Evolutionary conservation across 2,888 invertebrate species (phyloP), one percentile per base, ranked within the genome.

Genomic region (Drosophila helvetica): DNA sequence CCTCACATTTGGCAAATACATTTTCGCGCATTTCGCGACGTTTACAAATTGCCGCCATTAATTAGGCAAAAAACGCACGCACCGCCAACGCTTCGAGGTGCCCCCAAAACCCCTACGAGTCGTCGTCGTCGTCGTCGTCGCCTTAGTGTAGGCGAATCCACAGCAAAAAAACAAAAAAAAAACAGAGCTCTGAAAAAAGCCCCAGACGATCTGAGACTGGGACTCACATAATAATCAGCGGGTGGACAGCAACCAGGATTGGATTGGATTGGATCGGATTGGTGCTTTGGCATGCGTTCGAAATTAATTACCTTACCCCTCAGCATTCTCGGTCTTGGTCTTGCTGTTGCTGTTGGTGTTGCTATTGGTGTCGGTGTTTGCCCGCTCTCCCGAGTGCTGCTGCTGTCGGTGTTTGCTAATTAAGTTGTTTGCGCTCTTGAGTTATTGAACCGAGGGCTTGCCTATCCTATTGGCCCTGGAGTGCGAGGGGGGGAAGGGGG

Each of bases 1-100:
- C 55, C 33, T 74, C 57, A 50, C 76, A 58, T 71, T 80, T 89
- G 84, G 78, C 89, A 87, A 87, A 88, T 89, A 89, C 77, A 78
- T 88, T 86, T 85, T 86, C 86, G 76, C 75, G 80, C 75, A 78
- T 75, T 77, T 78, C 77, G 75, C 79, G 91, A 90, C 90, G 88
- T 90, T 88, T 89, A 90, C 88, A 90, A 91, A 90, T 90, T 85
- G 80, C 89, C 75, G 83, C 81, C 86, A 90, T 90, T 90, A 90
- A 91, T 90, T 89, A 86, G 80, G 80, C 77, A 86, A 80, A 85
- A 83, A 88, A 78, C 77, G 81, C 80, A 84, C 85, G 78, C 81
- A 81, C 79, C 75, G 76, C 60, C 75, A 71, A 70, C 74, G 76
- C 72, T 57, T 65, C 65, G 45, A 58, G 71, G 27, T 53, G 27